Evolutionary conservation across 2,113 vertebrate species (phyloP), one percentile per base, ranked within the genome.

Genomic region (Nycticryphes semicollaris): DNA sequence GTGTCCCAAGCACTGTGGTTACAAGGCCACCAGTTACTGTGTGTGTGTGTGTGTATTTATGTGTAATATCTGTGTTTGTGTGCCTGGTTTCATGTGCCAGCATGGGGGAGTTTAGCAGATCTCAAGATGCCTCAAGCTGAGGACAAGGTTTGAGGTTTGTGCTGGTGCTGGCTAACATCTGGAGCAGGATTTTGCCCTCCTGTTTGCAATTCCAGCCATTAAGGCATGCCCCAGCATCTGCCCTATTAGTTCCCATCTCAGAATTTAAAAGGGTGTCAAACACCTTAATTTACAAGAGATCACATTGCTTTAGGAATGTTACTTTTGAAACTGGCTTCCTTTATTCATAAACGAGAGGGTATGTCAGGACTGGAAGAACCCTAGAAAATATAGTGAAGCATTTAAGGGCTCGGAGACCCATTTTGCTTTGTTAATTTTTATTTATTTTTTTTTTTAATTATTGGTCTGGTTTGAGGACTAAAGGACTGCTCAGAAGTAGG

Each of bases 21-120:
- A 7, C 27, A 14, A 6, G 1, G 3, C 33, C 35, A 21, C 1
- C 6, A 0, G 23, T 48, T 59, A 10, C 30, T 50, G 7, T 4
- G 3, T 24, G 4, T 50, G 7, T 4, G 3, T 24, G 4, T n/a
- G 6, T 3, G 4, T 15, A 8, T 21, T 24, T 43, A 17, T 24
- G 9, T 56, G 22, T 14, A 30, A 19, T 39, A 13, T 10, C 9
- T 19, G 30, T 9, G n/a, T 10, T 6, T 20, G 59, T 28, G 14
- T 4, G 31, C 0, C 1, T 12, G n/a, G 12, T 37, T 5, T 13
- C 56, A 7, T 41, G 59, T 73, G 81, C 25, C 70, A 41, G 41
- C 2, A 1, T 2, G 27, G 25, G 24, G 43, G 15, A 56, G 9
- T 14, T 74, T 11, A 50, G 60, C 33, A 17, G 28, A 10, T 4